Evolutionary conservation across 1,140 invertebrate species (phyloP).

Genomic region (Pseudobourletiella spinata): DNA sequence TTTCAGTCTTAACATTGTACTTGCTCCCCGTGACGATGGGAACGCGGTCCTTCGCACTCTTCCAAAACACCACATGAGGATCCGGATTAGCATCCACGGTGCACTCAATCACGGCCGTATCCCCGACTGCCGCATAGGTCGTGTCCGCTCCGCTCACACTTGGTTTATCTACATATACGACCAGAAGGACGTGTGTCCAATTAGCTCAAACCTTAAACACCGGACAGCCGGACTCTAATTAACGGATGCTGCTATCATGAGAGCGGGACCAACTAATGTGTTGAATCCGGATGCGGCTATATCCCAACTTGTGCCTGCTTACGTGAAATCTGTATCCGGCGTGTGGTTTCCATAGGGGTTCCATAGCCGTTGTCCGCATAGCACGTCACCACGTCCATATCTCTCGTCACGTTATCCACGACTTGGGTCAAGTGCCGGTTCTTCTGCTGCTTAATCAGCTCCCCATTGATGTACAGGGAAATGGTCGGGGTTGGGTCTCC

Average conservation of each 20-base stretch:
- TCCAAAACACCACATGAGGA: conserved; percentile 64
- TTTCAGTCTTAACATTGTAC: conserved; percentile 7
- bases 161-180: conserved; percentile 56
- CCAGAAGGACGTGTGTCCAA: not conserved
- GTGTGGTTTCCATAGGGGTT: conserved; percentile 67
- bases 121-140: conserved; percentile 60
- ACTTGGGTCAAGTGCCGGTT: conserved; percentile 71
- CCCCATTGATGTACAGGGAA: conserved; percentile 64
- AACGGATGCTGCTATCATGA: too few species aligned
- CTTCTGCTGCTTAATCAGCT: conserved; percentile 61
- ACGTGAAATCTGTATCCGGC: conserved; percentile 67
- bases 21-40: conserved; percentile 6
- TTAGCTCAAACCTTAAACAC: not conserved
- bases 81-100: conserved; percentile 63
- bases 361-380: conserved; percentile 77
- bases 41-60: conserved; percentile 54
- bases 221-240: not conserved
- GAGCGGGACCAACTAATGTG: too few species aligned
- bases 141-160: conserved; percentile 61
- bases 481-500: conserved; percentile 72
- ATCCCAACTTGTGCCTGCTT: too few species aligned
- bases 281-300: too few species aligned
- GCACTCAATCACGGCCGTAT: conserved; percentile 62
- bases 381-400: conserved; percentile 73
- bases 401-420: conserved; percentile 65